Conservation (phyloP, 2,888 invertebrate genomes). For the Amblyjoppa fuscipennis region DNA sequence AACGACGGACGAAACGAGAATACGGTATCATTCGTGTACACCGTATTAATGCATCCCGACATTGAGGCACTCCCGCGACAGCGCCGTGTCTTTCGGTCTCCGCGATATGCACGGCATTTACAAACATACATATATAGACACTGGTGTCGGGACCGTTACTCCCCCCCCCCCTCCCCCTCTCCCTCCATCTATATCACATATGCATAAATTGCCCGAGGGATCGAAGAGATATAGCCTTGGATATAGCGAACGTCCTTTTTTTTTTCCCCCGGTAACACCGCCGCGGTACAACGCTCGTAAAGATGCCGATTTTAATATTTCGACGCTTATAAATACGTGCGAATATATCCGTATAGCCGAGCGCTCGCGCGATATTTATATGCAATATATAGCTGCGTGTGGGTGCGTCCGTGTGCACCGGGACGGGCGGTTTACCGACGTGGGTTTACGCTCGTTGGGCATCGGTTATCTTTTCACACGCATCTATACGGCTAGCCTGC, state of each 20-base stretch:
- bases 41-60: conserved; percentile 28
- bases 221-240: conserved; percentile 61
- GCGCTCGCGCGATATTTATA: conserved; percentile 42
- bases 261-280: conserved; percentile 11
- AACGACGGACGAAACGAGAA: conserved; percentile 55
- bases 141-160: neutral
- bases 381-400: neutral
- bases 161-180: conserved; percentile 30
- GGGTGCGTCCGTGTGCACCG: conserved; percentile 1
- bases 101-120: conserved; percentile 26
- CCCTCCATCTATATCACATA: conserved; percentile 60
- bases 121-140: neutral
- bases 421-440: conserved; percentile 39
- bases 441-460: conserved; percentile 57
- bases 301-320: conserved; percentile 68
- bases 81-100: conserved; percentile 42
- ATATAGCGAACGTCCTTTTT: conserved; percentile 51
- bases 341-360: conserved; percentile 35
- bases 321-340: conserved; percentile 63
- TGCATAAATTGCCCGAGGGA: conserved; percentile 66
- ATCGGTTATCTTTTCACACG: conserved; percentile 56
- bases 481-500: conserved; percentile 45
- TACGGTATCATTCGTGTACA: conserved; percentile 49
- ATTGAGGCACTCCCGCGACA: conserved; percentile 40
- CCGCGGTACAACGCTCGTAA: conserved; percentile 56